phyloP scores from a whole-genome alignment of 2,888 invertebrate genomes.

The Tanytarsus gracilentus region DNA sequence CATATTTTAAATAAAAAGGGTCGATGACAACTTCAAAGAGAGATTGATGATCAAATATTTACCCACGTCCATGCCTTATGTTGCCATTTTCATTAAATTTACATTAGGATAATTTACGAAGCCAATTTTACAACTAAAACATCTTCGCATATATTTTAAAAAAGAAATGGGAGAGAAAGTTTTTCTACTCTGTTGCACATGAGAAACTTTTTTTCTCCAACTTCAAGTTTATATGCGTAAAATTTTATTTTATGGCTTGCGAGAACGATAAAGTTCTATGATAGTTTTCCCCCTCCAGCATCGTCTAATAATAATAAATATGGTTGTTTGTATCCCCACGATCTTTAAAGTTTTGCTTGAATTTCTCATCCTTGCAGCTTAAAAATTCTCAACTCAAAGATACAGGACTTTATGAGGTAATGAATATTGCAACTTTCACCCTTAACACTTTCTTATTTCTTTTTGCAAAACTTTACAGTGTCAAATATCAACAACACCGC shows the following conservation, averaged over 20 bases:
- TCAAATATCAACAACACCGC: slow-evolving; percentile 20
- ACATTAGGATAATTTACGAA: neutral
- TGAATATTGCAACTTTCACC: too few relatives aligned
- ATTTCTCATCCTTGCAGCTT: neutral
- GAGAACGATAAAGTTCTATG: too few relatives aligned
- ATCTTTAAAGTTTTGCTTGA: neutral
- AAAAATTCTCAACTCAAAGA: slow-evolving; percentile 11
- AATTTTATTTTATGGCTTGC: too few relatives aligned
- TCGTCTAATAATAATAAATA: neutral
- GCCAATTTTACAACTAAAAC: neutral
- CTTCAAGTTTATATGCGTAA: too few relatives aligned
- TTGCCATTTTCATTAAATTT: neutral
- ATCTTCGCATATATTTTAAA: neutral
- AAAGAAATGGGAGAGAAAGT: neutral
- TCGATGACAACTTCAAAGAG: too few relatives aligned
- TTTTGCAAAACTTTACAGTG: too few relatives aligned
- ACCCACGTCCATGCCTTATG: too few relatives aligned
- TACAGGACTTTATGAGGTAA: neutral
- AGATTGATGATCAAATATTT: too few relatives aligned
- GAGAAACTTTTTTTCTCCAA: neutral
- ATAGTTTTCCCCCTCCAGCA: too few relatives aligned
- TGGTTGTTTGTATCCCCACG: too few relatives aligned
- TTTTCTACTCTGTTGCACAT: neutral
- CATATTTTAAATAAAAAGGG: too few relatives aligned
- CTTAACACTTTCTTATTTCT: too few relatives aligned